Conservation (phyloP, 2,888 invertebrate species). For the Amphipoea lucens region DNA sequence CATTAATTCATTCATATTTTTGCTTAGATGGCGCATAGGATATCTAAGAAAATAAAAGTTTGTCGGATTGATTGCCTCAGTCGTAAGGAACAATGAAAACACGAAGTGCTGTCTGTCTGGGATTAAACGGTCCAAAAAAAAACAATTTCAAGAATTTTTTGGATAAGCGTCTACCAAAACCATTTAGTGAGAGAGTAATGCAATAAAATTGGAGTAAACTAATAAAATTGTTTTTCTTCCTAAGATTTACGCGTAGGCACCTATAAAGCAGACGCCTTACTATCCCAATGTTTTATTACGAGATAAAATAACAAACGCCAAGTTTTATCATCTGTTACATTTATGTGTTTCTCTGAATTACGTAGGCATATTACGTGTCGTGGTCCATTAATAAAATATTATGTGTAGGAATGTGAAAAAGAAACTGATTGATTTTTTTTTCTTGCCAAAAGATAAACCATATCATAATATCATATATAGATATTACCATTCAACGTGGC, state of each 20-base stretch:
- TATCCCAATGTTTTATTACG: slow-evolving; percentile 52
- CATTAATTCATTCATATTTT: too few relatives aligned
- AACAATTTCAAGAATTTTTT: slow-evolving; percentile 14
- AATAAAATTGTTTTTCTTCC: slow-evolving; percentile 54
- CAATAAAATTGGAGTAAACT: slow-evolving; percentile 48
- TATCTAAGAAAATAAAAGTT: not conserved
- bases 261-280: slow-evolving; percentile 28
- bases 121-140: slow-evolving; percentile 1
- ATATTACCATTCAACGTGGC: not conserved
- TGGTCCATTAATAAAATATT: not conserved
- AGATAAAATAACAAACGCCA: slow-evolving; percentile 50
- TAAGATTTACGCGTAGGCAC: slow-evolving; percentile 46
- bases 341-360: slow-evolving; percentile 38
- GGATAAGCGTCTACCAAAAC: slow-evolving; percentile 38
- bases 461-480: not conserved
- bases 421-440: not conserved
- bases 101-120: not conserved
- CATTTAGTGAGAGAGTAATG: slow-evolving; percentile 37
- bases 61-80: not conserved
- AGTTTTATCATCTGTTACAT: slow-evolving; percentile 55
- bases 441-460: not conserved
- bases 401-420: slow-evolving; percentile 1
- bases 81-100: not conserved
- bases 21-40: not conserved
- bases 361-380: slow-evolving; percentile 25